A percentile compares a stretch with the other conserved stretches of the same genome.
Evolutionary conservation across 1,140 invertebrate species (phyloP).

Genomic region (Drosophila pseudoobscura): DNA sequence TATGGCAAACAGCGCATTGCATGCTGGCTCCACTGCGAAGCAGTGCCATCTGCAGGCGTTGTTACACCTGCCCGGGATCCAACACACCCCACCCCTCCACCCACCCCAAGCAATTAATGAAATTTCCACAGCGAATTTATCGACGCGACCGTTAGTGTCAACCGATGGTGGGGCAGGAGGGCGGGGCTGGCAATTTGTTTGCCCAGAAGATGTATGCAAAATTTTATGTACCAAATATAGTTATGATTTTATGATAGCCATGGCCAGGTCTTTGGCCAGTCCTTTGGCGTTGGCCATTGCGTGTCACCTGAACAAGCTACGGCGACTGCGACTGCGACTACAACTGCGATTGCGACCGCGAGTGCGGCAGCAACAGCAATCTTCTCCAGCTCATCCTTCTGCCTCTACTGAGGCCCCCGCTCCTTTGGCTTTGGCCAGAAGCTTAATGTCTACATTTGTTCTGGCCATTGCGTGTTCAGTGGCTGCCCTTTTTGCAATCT

Average conservation of each 20-base stretch:
- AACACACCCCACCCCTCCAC: constrained; percentile 1
- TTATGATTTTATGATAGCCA: constrained; percentile 47
- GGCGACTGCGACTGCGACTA: background rate
- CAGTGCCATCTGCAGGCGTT: constrained; percentile 43
- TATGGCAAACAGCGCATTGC: constrained; percentile 58
- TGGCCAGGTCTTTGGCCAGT: constrained; percentile 1
- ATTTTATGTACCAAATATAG: constrained; percentile 65
- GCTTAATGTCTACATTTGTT: constrained; percentile 82
- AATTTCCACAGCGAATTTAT: constrained; percentile 69
- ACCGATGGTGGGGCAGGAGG: background rate
- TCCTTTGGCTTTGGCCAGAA: constrained; percentile 38
- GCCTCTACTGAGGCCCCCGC: constrained; percentile 1
- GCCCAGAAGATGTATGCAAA: constrained; percentile 57
- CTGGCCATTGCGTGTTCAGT: constrained; percentile 76
- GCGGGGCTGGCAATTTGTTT: constrained; percentile 33
- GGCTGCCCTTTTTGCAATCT: constrained; percentile 63
- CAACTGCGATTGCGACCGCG: constrained; percentile 8
- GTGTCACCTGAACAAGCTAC: constrained; percentile 59
- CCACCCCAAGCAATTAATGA: constrained; percentile 66
- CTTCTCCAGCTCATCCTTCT: constrained; percentile 5
- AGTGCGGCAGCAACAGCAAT: constrained; percentile 18
- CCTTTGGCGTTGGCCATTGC: constrained; percentile 55
- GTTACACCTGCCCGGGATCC: constrained; percentile 47
- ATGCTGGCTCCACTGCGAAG: constrained; percentile 32
- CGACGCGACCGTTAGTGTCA: constrained; percentile 60